Conservation (phyloP, 2,797 vertebrate species). For the Poeciliopsis gracilis region DNA sequence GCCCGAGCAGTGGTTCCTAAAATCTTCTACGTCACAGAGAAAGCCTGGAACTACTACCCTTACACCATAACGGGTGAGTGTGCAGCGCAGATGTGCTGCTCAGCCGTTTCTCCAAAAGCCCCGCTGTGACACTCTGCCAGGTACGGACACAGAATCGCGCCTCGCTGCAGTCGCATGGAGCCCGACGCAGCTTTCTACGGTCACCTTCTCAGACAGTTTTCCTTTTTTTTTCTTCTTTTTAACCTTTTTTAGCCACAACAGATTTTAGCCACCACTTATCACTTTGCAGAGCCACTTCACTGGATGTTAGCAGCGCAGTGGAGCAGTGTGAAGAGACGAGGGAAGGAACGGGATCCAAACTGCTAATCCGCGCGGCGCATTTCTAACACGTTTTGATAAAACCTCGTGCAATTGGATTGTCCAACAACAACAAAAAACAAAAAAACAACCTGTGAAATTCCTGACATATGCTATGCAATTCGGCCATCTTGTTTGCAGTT, state of each 20-base stretch:
- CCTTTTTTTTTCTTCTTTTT: background rate
- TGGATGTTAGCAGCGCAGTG: constrained; percentile 14
- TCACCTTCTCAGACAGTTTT: constrained; percentile 32
- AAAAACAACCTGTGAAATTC: background rate
- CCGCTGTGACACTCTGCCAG: background rate
- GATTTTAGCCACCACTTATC: constrained; percentile 11
- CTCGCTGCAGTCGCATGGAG: background rate
- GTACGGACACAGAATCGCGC: constrained; percentile 2
- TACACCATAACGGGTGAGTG: constrained; percentile 94
- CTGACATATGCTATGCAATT: constrained; percentile 1
- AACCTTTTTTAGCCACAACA: background rate
- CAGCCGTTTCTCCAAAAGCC: background rate
- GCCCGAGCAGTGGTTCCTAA: constrained; percentile 96
- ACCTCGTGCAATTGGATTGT: constrained; percentile 12
- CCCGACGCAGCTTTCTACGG: constrained; percentile 4
- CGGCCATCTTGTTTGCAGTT: background rate
- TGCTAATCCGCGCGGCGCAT: constrained; percentile 11
- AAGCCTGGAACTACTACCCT: constrained; percentile 98
- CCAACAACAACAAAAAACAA: background rate
- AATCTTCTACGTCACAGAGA: constrained; percentile 98
- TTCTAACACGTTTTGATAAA: constrained; percentile 13
- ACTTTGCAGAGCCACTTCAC: constrained; percentile 16
- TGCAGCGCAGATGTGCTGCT: background rate
- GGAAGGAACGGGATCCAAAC: constrained; percentile 3
- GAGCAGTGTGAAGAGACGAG: constrained; percentile 15